A percentile compares a stretch with the other conserved stretches of the same genome.
These are phyloP conservation scores for Campoletis raptor DNA, from an alignment of 2,888 invertebrate species.

Conservation along the genomic window DNA sequence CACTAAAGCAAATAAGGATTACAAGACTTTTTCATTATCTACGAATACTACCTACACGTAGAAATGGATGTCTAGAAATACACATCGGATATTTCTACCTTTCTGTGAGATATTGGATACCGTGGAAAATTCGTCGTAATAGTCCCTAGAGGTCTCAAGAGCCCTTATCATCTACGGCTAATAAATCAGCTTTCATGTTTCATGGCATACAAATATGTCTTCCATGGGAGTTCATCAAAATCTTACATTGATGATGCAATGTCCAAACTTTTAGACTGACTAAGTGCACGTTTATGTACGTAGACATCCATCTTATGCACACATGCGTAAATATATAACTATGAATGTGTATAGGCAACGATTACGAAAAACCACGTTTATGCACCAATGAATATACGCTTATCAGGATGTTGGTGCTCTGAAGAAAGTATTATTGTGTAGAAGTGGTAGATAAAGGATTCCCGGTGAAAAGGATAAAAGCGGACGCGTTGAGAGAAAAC, in stretches of 20 bases:
- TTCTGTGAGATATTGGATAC: too few species aligned
- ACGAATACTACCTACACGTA: slow-evolving; percentile 1
- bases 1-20: slow-evolving; percentile 71
- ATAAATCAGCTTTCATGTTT: not conserved
- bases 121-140: not conserved
- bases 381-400: slow-evolving; percentile 27
- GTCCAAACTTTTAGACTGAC: not conserved
- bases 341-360: slow-evolving; percentile 6
- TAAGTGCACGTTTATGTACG: not conserved
- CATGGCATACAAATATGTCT: not conserved
- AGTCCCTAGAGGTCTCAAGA: not conserved
- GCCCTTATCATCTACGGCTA: not conserved
- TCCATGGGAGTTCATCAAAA: not conserved
- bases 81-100: not conserved
- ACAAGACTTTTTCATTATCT: slow-evolving; percentile 77
- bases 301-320: not conserved
- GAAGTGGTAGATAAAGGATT: slow-evolving; percentile 64
- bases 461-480: slow-evolving; percentile 75
- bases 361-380: slow-evolving; percentile 39
- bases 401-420: slow-evolving; percentile 27
- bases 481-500: slow-evolving; percentile 76
- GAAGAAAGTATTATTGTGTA: slow-evolving; percentile 36
- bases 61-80: slow-evolving; percentile 6
- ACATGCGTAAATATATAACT: not conserved
- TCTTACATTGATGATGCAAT: not conserved